These are phyloP conservation scores for Diachasma alloeum DNA, from an alignment of 1,140 invertebrate genomes.

Conservation along the genomic window DNA sequence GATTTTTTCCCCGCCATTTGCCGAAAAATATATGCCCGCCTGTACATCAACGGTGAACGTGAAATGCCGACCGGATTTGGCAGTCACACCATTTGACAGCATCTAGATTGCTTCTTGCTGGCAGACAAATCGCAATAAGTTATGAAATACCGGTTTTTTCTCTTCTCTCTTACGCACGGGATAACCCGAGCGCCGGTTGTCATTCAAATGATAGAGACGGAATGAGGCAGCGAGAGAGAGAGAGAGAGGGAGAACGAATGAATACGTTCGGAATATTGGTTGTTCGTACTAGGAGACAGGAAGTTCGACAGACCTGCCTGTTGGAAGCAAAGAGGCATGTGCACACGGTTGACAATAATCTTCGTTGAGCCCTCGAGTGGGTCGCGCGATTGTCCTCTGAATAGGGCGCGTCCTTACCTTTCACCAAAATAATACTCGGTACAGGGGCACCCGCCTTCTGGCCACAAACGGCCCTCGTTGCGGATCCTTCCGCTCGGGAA, in stretches of 20 bases:
- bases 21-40: background rate
- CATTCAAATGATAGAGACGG: conserved; percentile 25
- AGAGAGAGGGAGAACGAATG: background rate
- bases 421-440: background rate
- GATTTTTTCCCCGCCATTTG: background rate
- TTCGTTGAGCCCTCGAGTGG: conserved; percentile 38
- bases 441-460: conserved; percentile 13
- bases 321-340: conserved; percentile 42
- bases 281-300: conserved; percentile 31
- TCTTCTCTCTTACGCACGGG: background rate
- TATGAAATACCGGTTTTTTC: conserved; percentile 48
- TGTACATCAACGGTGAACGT: conserved; percentile 5
- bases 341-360: conserved; percentile 48
- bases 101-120: conserved; percentile 46
- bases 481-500: background rate
- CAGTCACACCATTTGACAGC: conserved; percentile 53
- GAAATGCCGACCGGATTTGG: conserved; percentile 51
- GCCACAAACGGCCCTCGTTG: conserved; percentile 19
- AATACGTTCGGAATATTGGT: background rate
- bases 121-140: conserved; percentile 49
- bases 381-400: conserved; percentile 1
- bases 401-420: background rate
- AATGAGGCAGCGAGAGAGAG: conserved; percentile 4
- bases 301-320: conserved; percentile 51
- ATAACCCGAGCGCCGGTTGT: background rate